Evolutionary conservation across 1,140 invertebrate genomes (phyloP).

Genomic region (Oncopodura yosiiana): DNA sequence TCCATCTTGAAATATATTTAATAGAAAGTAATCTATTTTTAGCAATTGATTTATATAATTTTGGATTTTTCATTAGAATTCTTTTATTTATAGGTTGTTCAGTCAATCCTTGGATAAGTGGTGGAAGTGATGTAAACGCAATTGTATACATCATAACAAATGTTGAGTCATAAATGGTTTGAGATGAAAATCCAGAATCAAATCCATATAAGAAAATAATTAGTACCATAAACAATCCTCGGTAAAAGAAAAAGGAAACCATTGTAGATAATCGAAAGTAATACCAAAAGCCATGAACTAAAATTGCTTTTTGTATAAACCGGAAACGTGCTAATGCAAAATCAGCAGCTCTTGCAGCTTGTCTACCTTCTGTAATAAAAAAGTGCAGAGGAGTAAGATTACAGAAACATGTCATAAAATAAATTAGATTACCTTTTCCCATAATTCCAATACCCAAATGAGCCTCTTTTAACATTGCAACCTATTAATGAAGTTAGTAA

Average conservation of each 20-base stretch:
- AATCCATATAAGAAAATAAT: conserved; percentile 2
- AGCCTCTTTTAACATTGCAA: conserved; percentile 92
- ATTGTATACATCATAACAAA: conserved; percentile 65
- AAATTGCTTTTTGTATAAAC: conserved; percentile 53
- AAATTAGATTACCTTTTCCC: neutral
- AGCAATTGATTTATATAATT: too few species aligned
- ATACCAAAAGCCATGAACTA: conserved; percentile 67
- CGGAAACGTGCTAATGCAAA: conserved; percentile 58
- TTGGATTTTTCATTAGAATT: conserved; percentile 52
- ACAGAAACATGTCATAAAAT: neutral
- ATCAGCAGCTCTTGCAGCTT: conserved; percentile 57
- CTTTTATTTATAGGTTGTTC: conserved; percentile 55
- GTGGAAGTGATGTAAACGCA: conserved; percentile 59
- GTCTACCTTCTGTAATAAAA: conserved; percentile 63
- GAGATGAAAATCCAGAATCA: conserved; percentile 19
- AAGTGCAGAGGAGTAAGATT: conserved; percentile 43
- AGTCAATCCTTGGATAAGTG: conserved; percentile 56
- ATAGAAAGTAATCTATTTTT: too few species aligned
- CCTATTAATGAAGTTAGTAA: too few species aligned
- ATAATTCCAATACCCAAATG: conserved; percentile 70
- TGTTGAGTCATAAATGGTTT: conserved; percentile 58
- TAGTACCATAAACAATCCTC: conserved; percentile 57
- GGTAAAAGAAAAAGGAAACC: conserved; percentile 77
- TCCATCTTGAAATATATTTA: too few species aligned
- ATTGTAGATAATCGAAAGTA: conserved; percentile 60